Evolutionary conservation across 2,113 vertebrate genomes (phyloP), one percentile per base, ranked within the genome.

Genomic region (Rhinichthys klamathensis): DNA sequence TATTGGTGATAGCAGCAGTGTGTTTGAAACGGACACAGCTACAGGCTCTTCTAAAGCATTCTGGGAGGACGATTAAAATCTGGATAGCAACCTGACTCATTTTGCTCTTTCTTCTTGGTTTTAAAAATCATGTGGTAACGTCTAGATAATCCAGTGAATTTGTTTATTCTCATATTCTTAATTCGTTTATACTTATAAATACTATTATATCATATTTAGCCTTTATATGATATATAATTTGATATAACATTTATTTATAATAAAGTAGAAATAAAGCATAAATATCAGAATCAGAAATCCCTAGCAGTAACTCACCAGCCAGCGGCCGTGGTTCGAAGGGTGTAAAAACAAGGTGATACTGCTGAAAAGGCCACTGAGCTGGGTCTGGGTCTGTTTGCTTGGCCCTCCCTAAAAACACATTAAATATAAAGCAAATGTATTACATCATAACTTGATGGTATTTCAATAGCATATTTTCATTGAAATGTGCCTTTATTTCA

Each of bases 341-440:
- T 99, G 98, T 76, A 98, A 99, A 91, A 99, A 99, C 32, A 98
- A 98, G 54, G 97, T 95, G 87, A 99, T 99, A 87, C 97, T 98
- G 87, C 97, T 97, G 92, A 99, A 99, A 91, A 99, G 94, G 81
- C 98, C 97, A 92, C 94, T 94, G 90, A 99, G 94, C 87, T 99
- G 97, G 65, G 95, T 96, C 92, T 99, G 98, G 46, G 97, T 96
- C 72, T 97, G 93, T 82, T 98, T 99, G 92, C 96, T 97, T 84
- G 98, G 98, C 91, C 97, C 98, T 88, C 98, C 98, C 98, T 99
- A 92, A 91, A 41, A 91, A 90, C 30, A 82, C 84, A 70, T 65
- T 18, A 35, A 72, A 41, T 51, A 87, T 15, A 84, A 23, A 90
- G 2, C 51, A 54, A 83, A 76, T 49, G 3, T n/a, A 76, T 77